Evolutionary conservation across 2,888 invertebrate genomes (phyloP).

Genomic region (Metallyticus violacea): DNA sequence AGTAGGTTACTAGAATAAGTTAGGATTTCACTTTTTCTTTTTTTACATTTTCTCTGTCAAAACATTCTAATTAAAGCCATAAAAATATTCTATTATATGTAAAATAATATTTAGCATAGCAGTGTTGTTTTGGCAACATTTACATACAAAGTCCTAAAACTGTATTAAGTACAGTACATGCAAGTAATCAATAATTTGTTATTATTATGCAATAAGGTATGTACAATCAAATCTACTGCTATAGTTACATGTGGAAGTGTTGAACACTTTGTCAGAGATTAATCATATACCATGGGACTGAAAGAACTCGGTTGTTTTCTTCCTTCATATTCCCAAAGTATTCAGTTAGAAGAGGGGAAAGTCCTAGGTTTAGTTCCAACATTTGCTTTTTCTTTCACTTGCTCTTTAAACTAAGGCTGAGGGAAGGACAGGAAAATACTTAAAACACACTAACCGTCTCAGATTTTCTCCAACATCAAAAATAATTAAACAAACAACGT

Average conservation of each 20-base stretch:
- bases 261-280: slow-evolving; percentile 4
- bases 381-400: slow-evolving; percentile 4
- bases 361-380: not conserved
- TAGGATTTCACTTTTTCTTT: slow-evolving; percentile 1
- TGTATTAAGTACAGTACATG: slow-evolving; percentile 33
- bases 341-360: not conserved
- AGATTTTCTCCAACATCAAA: not conserved
- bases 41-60: slow-evolving; percentile 9
- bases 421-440: not conserved
- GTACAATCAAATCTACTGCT: slow-evolving; percentile 28
- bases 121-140: slow-evolving; percentile 29
- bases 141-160: slow-evolving; percentile 31
- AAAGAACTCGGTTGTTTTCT: too few species aligned
- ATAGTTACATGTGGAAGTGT: slow-evolving; percentile 1
- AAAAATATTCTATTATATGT: slow-evolving; percentile 29
- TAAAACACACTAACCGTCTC: not conserved
- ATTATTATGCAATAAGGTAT: slow-evolving; percentile 28
- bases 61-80: slow-evolving; percentile 25
- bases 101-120: slow-evolving; percentile 26
- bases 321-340: too few species aligned
- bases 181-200: slow-evolving; percentile 27
- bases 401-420: slow-evolving; percentile 11
- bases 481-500: not conserved
- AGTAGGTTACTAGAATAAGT: not conserved
- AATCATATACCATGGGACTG: too few species aligned